Base-by-base conservation (phyloP, 1,140 invertebrate species). In the Dufourea novaeangliae region DNA sequence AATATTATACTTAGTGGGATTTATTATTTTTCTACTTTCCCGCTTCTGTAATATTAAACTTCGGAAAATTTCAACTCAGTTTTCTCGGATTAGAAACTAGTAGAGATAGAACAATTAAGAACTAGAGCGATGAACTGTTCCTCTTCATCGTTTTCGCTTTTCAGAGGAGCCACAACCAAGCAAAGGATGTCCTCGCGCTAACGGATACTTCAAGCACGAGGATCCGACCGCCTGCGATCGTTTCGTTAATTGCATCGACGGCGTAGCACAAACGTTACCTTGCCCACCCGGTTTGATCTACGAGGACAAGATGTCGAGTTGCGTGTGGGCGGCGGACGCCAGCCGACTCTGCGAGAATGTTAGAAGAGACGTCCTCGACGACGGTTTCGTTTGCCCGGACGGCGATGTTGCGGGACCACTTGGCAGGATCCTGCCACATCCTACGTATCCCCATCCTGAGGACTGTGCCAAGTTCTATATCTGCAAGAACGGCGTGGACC, bases 391-490 rank as follows among this genome's bases (percentile, higher is more conserved):
- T 1, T 97, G 97, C 84, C 97, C 97, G 0, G 94, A 95, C 29
- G 95, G 94, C 1, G 95, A 96, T 76, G 93, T 95, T 2, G 88
- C 94, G 41, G 95, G 95, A 7, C 95, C 95, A 10, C 95, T 95
- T 71, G 96, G 95, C 20, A 93, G 95, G 67, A 93, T 94, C 12
- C 91, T 96, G 1, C 96, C 96, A 1, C 96, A 97, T 90, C 96
- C 96, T 0, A 96, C 96, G 0, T 97, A 96, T 92, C 94, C 96
- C 5, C 96, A 97, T 91, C 95, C 96, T 0, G 95, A 96, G 44
- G 96, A 97, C 88, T 97, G 97, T 88, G 95, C 96, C 81, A 97
- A 96, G 86, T 97, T 97, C 91, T 97, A 97, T 92, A 97, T 97
- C 77, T 97, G 96, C 90, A 92, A 96, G 54, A 96, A 97, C 83